Conservation (phyloP, 2,888 invertebrate genomes). For the Agrotis exclamationis region DNA sequence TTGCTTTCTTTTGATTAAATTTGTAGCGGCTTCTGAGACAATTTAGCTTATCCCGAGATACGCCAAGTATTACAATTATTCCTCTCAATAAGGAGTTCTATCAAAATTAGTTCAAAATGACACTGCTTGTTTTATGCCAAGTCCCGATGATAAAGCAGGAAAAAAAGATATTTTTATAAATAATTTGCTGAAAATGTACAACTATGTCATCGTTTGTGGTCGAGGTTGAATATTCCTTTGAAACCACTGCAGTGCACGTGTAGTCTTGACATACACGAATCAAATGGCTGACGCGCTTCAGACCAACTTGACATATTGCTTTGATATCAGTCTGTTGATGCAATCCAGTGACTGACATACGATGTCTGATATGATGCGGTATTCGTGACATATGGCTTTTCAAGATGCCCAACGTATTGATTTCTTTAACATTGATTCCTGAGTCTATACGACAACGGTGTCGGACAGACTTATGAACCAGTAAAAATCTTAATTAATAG, state of each 20-base stretch:
- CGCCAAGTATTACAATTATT: conserved; percentile 28
- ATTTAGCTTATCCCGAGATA: conserved; percentile 45
- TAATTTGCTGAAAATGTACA: not conserved
- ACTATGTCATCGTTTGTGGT: not conserved
- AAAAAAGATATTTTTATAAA: not conserved
- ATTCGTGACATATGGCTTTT: conserved; percentile 3
- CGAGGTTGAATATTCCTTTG: not conserved
- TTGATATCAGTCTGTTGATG: conserved; percentile 22
- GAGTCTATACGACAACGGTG: not conserved
- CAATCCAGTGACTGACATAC: conserved; percentile 9
- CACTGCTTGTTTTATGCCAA: not conserved
- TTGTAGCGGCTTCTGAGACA: conserved; percentile 34
- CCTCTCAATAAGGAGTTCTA: conserved; percentile 6
- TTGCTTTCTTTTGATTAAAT: conserved; percentile 53
- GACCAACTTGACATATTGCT: not conserved
- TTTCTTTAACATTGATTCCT: not conserved
- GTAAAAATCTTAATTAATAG: too few relatives aligned
- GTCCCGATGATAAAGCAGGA: not conserved
- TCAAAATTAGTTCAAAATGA: conserved; percentile 32
- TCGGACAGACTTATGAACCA: not conserved
- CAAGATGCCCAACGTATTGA: not conserved
- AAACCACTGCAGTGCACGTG: not conserved
- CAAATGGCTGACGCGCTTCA: conserved; percentile 15
- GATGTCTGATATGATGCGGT: not conserved
- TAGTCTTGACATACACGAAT: conserved; percentile 6